phyloP scores from a whole-genome alignment of 2,888 invertebrate genomes.

The Cataglyphis altisquamis region DNA sequence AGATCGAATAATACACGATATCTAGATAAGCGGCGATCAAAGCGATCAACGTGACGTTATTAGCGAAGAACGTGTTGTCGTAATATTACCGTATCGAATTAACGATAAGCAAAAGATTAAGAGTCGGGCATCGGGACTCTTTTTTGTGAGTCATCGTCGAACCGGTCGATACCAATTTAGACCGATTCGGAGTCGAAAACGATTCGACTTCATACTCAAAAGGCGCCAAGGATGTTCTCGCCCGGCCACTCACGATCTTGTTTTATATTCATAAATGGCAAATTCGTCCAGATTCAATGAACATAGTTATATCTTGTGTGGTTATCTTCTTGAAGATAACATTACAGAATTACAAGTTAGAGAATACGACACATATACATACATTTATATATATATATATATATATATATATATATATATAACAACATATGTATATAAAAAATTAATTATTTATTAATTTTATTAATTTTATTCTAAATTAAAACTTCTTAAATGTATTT shows the following conservation, averaged over 20 bases:
- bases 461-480: too few species aligned
- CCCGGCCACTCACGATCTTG: constrained; percentile 39
- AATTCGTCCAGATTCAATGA: background rate
- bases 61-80: constrained; percentile 71
- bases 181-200: constrained; percentile 68
- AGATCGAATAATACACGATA: constrained; percentile 20
- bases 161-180: constrained; percentile 75
- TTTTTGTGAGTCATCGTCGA: constrained; percentile 69
- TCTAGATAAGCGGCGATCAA: constrained; percentile 41
- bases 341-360: background rate
- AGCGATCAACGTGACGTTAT: constrained; percentile 69
- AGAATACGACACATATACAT: background rate
- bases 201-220: constrained; percentile 29
- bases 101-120: constrained; percentile 70
- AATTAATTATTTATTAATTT: too few species aligned
- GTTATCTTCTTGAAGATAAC: background rate
- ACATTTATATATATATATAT: too few species aligned
- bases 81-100: constrained; percentile 71
- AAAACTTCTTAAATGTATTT: too few species aligned
- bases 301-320: background rate
- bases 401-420: too few species aligned
- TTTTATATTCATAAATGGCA: constrained; percentile 23
- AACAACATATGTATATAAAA: too few species aligned
- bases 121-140: constrained; percentile 56
- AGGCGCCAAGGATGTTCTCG: constrained; percentile 39